phyloP scores from a whole-genome alignment of 2,888 invertebrate genomes.

The Seira sanloemensis region DNA sequence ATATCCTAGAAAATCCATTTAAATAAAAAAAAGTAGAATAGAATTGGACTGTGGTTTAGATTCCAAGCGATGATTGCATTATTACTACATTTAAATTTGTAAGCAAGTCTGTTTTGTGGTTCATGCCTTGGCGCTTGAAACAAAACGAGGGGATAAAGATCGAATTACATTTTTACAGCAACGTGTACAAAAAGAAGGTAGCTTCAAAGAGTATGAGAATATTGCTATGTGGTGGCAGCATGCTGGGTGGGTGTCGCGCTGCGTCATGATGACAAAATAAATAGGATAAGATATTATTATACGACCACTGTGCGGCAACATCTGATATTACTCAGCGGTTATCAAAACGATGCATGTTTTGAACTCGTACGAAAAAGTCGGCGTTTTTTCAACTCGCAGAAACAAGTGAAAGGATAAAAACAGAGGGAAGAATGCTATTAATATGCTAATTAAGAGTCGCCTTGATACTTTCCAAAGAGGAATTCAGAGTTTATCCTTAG shows the following conservation, averaged over 20 bases:
- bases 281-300: slow-evolving; percentile 11
- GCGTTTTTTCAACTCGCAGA: neutral
- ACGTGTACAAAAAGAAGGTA: too few relatives aligned
- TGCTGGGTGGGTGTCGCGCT: neutral
- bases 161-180: slow-evolving; percentile 5
- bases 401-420: slow-evolving; percentile 18
- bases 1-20: neutral
- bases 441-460: slow-evolving; percentile 60
- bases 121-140: slow-evolving; percentile 1
- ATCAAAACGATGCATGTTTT: neutral
- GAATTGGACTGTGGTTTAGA: neutral
- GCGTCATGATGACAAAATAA: slow-evolving; percentile 16
- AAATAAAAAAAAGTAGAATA: slow-evolving; percentile 1
- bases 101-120: slow-evolving; percentile 3
- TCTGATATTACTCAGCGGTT: neutral
- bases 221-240: neutral
- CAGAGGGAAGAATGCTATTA: slow-evolving; percentile 52
- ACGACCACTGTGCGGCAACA: neutral
- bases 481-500: slow-evolving; percentile 37
- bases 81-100: slow-evolving; percentile 13
- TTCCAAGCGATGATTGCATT: neutral
- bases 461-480: slow-evolving; percentile 26
- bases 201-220: neutral
- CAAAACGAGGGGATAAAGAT: neutral
- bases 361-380: neutral